phyloP scores from a whole-genome alignment of 2,888 invertebrate species.

The Alviniconcha strummeri region DNA sequence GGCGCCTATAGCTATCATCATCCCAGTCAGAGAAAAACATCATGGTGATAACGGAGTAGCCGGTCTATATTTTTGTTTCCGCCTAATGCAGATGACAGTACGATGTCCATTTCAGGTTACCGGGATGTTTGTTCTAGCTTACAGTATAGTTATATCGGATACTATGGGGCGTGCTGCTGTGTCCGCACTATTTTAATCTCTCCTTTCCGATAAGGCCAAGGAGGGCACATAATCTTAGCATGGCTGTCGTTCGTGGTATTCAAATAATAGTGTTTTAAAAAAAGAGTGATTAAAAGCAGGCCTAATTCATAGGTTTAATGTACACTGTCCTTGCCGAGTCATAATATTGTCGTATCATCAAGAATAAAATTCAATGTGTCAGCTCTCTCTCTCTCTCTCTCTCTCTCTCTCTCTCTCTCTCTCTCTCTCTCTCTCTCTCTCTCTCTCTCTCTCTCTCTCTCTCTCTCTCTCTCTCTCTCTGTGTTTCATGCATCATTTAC shows the following conservation, averaged over 20 bases:
- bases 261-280: no score
- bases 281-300: not conserved
- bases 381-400: not conserved
- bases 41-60: no score
- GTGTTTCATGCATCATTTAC: not conserved
- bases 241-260: no score
- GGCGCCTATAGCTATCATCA: no score
- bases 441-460: conserved; percentile 1
- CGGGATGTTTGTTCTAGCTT: no score
- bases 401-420: not conserved
- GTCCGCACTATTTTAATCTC: no score
- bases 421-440: not conserved
- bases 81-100: no score
- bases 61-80: no score
- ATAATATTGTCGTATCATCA: not conserved
- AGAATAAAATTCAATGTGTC: not conserved
- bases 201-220: not conserved
- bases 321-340: not conserved
- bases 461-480: conserved; percentile 1
- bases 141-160: no score
- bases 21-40: no score
- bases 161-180: no score
- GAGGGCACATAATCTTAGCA: not conserved
- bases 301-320: not conserved
- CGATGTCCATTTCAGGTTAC: no score